phyloP scores from a whole-genome alignment of 2,888 invertebrate genomes.

The Pseudanteris insignis region DNA sequence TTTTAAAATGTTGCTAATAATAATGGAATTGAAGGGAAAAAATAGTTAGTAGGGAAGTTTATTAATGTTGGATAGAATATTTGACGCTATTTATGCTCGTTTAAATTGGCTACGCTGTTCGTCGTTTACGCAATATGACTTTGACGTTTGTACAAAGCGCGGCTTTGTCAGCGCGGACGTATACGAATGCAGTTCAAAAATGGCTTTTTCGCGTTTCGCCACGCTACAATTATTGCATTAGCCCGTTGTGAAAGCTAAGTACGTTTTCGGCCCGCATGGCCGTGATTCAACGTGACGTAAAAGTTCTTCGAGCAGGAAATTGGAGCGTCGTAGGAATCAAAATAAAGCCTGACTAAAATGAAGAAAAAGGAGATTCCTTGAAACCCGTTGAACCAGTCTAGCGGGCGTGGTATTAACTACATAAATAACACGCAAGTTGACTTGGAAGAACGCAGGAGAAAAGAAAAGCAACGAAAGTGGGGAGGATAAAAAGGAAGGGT shows the following conservation, averaged over 20 bases:
- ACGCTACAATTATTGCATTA: slow-evolving; percentile 50
- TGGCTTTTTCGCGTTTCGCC: slow-evolving; percentile 12
- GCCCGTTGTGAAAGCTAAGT: slow-evolving; percentile 14
- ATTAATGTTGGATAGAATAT: too few species aligned
- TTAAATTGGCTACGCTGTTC: too few species aligned
- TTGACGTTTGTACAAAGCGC: too few species aligned
- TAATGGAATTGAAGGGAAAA: too few species aligned
- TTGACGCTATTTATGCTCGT: too few species aligned
- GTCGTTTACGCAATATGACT: too few species aligned
- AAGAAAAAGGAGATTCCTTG: slow-evolving; percentile 51
- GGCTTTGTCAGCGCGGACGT: too few species aligned
- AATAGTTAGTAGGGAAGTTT: too few species aligned
- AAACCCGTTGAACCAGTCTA: slow-evolving; percentile 52
- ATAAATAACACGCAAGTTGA: slow-evolving; percentile 55
- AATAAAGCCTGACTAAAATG: slow-evolving; percentile 39
- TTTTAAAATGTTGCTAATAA: too few species aligned
- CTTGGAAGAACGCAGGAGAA: slow-evolving; percentile 42
- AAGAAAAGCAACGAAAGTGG: slow-evolving; percentile 29
- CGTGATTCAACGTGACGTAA: slow-evolving; percentile 44
- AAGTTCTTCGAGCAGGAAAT: slow-evolving; percentile 52
- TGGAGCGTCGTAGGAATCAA: slow-evolving; percentile 50
- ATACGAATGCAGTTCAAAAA: slow-evolving; percentile 9
- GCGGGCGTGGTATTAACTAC: slow-evolving; percentile 59
- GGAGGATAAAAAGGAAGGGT: slow-evolving; percentile 39
- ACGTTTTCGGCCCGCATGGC: slow-evolving; percentile 5